Conservation (phyloP, 1,140 invertebrate species). For the Chionoecetes opilio region DNA sequence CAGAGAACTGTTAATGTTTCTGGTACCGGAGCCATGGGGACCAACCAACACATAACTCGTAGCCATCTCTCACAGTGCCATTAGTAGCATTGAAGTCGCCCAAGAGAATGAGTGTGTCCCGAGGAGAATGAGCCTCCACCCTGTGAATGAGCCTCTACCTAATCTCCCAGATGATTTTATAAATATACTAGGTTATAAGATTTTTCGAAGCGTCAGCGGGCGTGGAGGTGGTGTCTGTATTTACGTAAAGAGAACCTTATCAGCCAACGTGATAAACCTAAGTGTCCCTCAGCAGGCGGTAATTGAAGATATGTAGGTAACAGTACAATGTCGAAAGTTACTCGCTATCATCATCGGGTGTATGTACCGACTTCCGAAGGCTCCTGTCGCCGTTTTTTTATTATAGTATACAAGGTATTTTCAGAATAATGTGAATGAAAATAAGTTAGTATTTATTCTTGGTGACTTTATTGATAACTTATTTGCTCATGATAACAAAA, state of each 20-base stretch:
- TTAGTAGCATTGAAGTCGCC: too few species aligned
- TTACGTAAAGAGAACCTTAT: not conserved
- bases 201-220: too few species aligned
- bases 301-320: not conserved
- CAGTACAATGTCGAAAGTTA: not conserved
- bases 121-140: too few species aligned
- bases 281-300: not conserved
- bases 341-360: not conserved
- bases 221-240: not conserved
- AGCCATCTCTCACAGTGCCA: too few species aligned
- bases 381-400: not conserved
- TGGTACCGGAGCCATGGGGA: too few species aligned
- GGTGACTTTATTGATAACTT: not conserved
- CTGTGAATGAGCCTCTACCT: too few species aligned
- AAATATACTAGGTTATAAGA: too few species aligned
- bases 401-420: not conserved
- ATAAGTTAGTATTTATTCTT: not conserved
- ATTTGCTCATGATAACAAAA: not conserved
- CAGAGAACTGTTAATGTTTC: too few species aligned
- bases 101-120: too few species aligned
- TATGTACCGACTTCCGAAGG: not conserved
- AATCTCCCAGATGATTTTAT: too few species aligned
- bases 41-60: too few species aligned
- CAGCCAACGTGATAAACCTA: not conserved
- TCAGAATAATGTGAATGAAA: not conserved